Evolutionary conservation across 2,797 vertebrate genomes (phyloP).

Genomic region (Gymnothorax reevesii): DNA sequence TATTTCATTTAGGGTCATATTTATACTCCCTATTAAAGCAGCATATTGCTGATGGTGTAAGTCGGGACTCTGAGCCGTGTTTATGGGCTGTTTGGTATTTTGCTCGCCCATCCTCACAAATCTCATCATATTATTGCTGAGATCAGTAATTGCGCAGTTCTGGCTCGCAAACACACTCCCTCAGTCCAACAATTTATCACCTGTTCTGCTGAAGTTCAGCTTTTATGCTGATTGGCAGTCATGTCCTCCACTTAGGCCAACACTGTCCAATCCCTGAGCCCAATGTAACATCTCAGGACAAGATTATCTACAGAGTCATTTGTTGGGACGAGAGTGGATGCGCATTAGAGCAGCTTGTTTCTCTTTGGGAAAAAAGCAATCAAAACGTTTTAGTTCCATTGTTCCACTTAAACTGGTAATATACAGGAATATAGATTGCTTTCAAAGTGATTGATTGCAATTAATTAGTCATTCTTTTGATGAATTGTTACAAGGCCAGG

Average conservation of each 20-base stretch:
- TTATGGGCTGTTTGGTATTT: background rate
- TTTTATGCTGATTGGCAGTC: background rate
- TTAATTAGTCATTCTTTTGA: background rate
- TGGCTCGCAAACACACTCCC: background rate
- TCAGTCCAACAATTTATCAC: background rate
- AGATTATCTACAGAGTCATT: background rate
- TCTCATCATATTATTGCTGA: background rate
- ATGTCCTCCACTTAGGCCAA: background rate
- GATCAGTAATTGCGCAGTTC: background rate
- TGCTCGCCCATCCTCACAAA: background rate
- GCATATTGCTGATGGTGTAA: background rate
- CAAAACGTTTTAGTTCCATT: background rate
- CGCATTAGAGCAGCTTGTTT: background rate
- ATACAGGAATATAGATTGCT: background rate
- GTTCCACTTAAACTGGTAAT: background rate
- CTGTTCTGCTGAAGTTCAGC: background rate
- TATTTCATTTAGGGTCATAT: constrained; percentile 5
- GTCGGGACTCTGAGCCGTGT: background rate
- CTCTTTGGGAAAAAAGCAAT: background rate
- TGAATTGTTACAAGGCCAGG: background rate
- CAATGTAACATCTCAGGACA: background rate
- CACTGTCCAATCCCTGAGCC: background rate
- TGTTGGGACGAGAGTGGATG: background rate
- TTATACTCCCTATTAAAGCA: background rate
- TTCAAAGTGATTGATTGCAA: background rate